Evolutionary conservation across 35 echinoderm and acorn worm genomes (phyloP), one percentile per base, ranked within the genome.

Genomic region (Chiridota heheva): DNA sequence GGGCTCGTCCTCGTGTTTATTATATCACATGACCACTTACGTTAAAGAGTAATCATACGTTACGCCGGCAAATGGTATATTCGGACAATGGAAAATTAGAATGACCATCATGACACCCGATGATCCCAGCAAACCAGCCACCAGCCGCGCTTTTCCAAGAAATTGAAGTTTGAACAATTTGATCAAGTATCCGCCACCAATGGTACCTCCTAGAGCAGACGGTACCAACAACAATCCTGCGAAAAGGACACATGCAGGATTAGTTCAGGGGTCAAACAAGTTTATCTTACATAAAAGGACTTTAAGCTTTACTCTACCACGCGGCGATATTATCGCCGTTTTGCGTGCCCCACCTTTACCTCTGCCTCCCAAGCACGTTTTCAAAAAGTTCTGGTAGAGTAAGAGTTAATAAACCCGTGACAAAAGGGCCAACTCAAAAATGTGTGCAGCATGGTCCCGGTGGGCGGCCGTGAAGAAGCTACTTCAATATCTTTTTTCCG

Each of bases 81-180:
- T 82, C 12, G 88, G 84, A 63, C 95, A 98, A 26, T 36, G 68
- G 10, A 88, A 61, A 8, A 98, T 7, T 17, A 85, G 67, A 3
- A 40, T 65, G 26, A 73, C n/a, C 64, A 91, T 79, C 25, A 72
- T 42, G 1, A 77, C 5, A 32, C 74, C 72, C 4, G 84, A 87
- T 17, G 85, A 38, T 15, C 64, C 7, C 28, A 98, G 77, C 32
- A 48, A 37, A 17, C 6, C 74, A 27, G 88, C 56, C 35, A 85
- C 82, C 36, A 88, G 85, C 28, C 81, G 77, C 22, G 92, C 71
- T 63, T 80, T 84, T 0, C 95, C 95, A 25, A 51, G 57, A 42
- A 88, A 91, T 30, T 84, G 58, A 7, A 91, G 81, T n/a, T 98
- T 75, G 49, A 91, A 98, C 17, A 38, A 55, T 39, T 88, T 91